These are phyloP conservation scores for Scomber scombrus DNA, from an alignment of 2,113 vertebrate species.

Conservation along the genomic window DNA sequence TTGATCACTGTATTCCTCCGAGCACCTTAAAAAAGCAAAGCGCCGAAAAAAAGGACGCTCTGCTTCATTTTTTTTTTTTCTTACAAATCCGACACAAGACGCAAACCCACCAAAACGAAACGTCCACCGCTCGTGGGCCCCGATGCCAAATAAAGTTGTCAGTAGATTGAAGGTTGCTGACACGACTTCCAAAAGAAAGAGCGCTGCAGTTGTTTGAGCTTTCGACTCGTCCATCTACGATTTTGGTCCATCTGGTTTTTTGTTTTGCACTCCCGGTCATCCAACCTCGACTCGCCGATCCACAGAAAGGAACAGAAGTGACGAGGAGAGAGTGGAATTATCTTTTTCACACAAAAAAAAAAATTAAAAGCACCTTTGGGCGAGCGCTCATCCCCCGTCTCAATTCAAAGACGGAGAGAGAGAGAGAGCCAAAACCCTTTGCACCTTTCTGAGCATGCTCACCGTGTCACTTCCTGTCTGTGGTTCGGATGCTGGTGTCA, in stretches of 20 bases:
- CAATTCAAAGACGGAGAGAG: too few species aligned
- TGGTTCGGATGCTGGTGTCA: slow-evolving; percentile 43
- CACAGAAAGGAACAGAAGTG: slow-evolving; percentile 53
- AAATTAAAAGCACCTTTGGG: slow-evolving; percentile 78
- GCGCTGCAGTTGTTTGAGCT: slow-evolving; percentile 1
- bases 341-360: slow-evolving; percentile 17
- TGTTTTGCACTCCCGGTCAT: too few species aligned
- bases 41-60: slow-evolving; percentile 45
- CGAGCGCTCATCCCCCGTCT: slow-evolving; percentile 47
- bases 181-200: slow-evolving; percentile 47
- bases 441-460: slow-evolving; percentile 79
- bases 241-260: not conserved
- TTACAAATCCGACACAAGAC: slow-evolving; percentile 50
- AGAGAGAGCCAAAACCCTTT: slow-evolving; percentile 59
- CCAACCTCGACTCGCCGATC: slow-evolving; percentile 4
- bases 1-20: slow-evolving; percentile 73
- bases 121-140: not conserved
- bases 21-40: slow-evolving; percentile 78
- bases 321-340: slow-evolving; percentile 42
- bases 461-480: slow-evolving; percentile 69
- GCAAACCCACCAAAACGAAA: slow-evolving; percentile 39
- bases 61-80: slow-evolving; percentile 25
- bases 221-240: slow-evolving; percentile 44
- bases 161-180: slow-evolving; percentile 53
- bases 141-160: slow-evolving; percentile 67